Evolutionary conservation across 1,140 invertebrate genomes (phyloP), one percentile per base, ranked within the genome.

Genomic region (Brachionus rotundiformis): DNA sequence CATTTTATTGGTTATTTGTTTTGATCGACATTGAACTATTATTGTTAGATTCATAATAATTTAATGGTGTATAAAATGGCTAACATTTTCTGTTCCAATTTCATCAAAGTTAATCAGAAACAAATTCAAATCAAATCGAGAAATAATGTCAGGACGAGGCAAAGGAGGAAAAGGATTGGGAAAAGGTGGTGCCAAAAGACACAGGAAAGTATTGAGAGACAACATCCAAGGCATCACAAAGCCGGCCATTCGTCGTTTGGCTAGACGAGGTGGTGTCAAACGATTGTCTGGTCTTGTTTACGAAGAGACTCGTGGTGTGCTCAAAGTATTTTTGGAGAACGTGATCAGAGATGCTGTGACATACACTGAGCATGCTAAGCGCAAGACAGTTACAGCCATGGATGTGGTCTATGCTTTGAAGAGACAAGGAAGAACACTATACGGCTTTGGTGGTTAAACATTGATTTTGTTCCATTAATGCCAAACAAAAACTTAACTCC

Each of bases 201-300:
- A 86, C 39, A 27, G 85, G 23, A 86, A 86, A 75, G 84, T 90
- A 88, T 84, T 91, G 13, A 85, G 90, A 83, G 92, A 93, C 88
- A 93, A 93, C 86, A 92, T 93, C 88, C 91, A 92, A 71, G 79
- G 79, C 19, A 81, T 81, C 11, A 81, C 79, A 4, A 81, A 81
- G 29, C 79, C 79, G 16, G 79, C 79, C 8, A 81, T 81, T 36
- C 11, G 61, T n/a, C 36, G 79, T 29, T 23, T 81, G 4, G 79
- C 79, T 10, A 29, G 79, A 41, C 13, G 79, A 41, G 79, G 79
- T 29, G 79, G 79, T 16, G 79, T 81, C 61, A 81, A 81, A 44
- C 23, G 79, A 8, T 68, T 81, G 31, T 81, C 79, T 31, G 79
- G 79, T 47, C 47, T 65, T 23, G 65, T 81, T 3, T 81, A 81